Conservation (phyloP, 2,888 invertebrate genomes). For the Beris morrisii region DNA sequence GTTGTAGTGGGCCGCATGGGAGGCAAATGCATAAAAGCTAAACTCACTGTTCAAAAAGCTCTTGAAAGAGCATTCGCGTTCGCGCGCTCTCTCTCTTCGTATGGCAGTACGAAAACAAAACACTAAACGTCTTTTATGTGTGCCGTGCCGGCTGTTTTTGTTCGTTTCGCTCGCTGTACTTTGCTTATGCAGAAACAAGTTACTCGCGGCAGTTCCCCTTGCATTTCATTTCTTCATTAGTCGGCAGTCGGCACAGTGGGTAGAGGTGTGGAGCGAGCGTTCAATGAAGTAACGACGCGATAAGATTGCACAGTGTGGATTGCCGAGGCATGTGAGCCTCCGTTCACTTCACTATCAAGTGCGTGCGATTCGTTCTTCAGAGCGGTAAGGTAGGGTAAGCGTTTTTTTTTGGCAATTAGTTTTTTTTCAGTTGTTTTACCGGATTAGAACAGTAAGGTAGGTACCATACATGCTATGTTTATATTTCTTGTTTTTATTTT, state of each 20-base stretch:
- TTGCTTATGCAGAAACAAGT: slow-evolving; percentile 21
- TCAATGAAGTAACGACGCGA: background rate
- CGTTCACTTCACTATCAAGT: no score
- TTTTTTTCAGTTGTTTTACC: no score
- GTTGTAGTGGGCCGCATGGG: slow-evolving; percentile 17
- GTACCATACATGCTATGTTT: no score
- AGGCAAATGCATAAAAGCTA: slow-evolving; percentile 8
- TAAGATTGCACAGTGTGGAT: background rate
- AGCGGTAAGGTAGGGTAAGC: no score
- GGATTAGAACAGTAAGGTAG: no score
- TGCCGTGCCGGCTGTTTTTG: slow-evolving; percentile 22
- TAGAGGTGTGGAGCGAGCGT: background rate
- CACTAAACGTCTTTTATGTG: slow-evolving; percentile 18
- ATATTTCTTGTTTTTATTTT: no score
- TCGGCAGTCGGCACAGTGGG: background rate
- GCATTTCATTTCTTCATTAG: background rate
- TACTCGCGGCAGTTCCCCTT: slow-evolving; percentile 23
- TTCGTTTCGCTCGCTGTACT: background rate
- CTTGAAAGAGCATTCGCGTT: background rate
- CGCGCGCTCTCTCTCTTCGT: no score
- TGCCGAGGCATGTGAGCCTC: background rate
- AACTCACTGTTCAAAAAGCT: background rate
- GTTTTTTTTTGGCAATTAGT: no score
- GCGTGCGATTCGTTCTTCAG: no score
- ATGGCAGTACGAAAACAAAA: slow-evolving; percentile 13